Evolutionary conservation across 2,797 vertebrate genomes (phyloP).

Genomic region (Neosilurus mollespiculum): DNA sequence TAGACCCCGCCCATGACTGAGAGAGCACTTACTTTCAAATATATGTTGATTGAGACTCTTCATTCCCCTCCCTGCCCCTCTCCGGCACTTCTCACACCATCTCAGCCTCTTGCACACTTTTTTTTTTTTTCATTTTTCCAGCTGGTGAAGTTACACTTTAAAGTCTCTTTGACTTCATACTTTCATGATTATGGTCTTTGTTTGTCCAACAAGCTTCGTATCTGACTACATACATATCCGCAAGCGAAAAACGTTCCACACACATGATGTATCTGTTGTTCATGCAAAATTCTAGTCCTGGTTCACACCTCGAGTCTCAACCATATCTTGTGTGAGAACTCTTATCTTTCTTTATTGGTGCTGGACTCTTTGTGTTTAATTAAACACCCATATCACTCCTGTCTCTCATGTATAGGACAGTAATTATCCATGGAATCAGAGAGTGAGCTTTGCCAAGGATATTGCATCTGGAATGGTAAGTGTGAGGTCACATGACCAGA

Average conservation of each 20-base stretch:
- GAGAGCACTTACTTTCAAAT: no score
- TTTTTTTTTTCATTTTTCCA: no score
- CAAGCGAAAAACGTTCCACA: neutral
- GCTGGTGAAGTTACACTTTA: no score
- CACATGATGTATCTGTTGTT: neutral
- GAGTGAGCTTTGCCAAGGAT: slow-evolving; percentile 94
- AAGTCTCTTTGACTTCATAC: neutral
- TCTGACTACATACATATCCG: neutral
- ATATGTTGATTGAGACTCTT: no score
- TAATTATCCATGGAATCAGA: slow-evolving; percentile 90
- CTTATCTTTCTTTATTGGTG: neutral
- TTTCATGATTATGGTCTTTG: neutral
- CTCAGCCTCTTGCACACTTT: no score
- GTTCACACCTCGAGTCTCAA: neutral
- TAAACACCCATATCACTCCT: slow-evolving; percentile 4
- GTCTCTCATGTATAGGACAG: slow-evolving; percentile 77
- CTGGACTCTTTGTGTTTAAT: neutral
- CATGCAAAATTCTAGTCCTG: neutral
- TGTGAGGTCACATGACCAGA: slow-evolving; percentile 16
- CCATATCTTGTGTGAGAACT: neutral
- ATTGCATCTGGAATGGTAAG: slow-evolving; percentile 94
- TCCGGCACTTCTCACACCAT: no score
- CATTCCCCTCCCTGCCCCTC: no score
- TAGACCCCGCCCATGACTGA: no score
- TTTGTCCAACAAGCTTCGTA: neutral